Percentiles rank a stretch among this genome's conserved stretches.
These are phyloP conservation scores for Atractosteus spatula DNA, from an alignment of 2,113 vertebrate species.

Conservation along the genomic window DNA sequence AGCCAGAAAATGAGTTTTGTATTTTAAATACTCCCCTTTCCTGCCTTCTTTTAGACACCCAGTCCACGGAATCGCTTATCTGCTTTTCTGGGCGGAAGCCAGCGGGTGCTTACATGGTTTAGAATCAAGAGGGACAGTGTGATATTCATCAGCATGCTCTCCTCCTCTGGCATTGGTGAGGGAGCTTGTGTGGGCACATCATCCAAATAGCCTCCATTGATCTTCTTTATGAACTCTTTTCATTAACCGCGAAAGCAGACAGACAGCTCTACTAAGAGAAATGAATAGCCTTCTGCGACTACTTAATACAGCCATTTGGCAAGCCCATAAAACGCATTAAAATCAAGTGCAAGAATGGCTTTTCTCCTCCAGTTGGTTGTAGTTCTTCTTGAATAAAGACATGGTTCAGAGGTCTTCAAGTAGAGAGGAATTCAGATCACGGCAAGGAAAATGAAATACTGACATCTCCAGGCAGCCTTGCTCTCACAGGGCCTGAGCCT, in stretches of 20 bases:
- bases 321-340: slow-evolving; percentile 53
- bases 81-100: too few relatives aligned
- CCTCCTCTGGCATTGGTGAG: slow-evolving; percentile 46
- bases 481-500: slow-evolving; percentile 56
- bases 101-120: too few relatives aligned
- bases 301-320: slow-evolving; percentile 54
- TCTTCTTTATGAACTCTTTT: slow-evolving; percentile 65
- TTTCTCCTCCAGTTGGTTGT: slow-evolving; percentile 49
- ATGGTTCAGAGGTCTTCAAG: slow-evolving; percentile 57
- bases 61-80: too few relatives aligned
- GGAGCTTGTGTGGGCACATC: slow-evolving; percentile 25
- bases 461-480: slow-evolving; percentile 61
- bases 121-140: too few relatives aligned
- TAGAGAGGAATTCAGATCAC: too few relatives aligned
- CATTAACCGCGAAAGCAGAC: slow-evolving; percentile 66
- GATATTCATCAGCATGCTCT: slow-evolving; percentile 34
- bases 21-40: too few relatives aligned
- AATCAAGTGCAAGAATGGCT: slow-evolving; percentile 41
- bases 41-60: too few relatives aligned
- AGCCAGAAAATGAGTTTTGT: too few relatives aligned
- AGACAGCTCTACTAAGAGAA: slow-evolving; percentile 37
- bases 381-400: slow-evolving; percentile 48
- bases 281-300: slow-evolving; percentile 59
- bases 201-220: slow-evolving; percentile 40
- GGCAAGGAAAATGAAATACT: too few relatives aligned